Conservation (phyloP, 2,797 vertebrate species). For the Antennarius maculatus region DNA sequence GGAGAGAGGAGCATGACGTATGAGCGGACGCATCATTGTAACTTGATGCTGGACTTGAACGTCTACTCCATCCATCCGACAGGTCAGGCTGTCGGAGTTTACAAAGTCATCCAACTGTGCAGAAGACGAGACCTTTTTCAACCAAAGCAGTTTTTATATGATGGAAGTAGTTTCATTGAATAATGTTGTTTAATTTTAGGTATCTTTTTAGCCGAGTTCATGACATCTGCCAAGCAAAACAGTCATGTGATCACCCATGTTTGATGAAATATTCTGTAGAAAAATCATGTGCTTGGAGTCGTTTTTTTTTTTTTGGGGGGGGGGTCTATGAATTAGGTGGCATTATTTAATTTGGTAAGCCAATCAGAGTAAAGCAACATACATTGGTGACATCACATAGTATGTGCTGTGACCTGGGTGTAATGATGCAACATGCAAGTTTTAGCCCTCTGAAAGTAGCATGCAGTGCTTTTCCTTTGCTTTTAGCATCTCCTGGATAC, state of each 20-base stretch:
- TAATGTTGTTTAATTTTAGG: neutral
- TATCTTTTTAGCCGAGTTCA: neutral
- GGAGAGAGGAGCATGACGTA: conserved; percentile 31
- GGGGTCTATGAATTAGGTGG: too few relatives aligned
- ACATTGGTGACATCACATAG: neutral
- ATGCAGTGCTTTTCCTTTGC: neutral
- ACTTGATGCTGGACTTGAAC: conserved; percentile 26
- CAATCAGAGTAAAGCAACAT: too few relatives aligned
- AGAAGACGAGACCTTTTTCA: neutral
- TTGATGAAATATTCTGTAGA: too few relatives aligned
- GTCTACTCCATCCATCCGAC: conserved; percentile 10
- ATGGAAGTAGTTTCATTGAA: neutral
- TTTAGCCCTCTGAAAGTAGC: too few relatives aligned
- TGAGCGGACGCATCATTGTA: conserved; percentile 26
- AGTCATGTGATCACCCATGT: too few relatives aligned
- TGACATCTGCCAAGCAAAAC: too few relatives aligned
- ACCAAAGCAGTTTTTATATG: neutral
- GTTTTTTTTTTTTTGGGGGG: too few relatives aligned
- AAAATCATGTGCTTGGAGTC: too few relatives aligned
- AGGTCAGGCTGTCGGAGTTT: neutral
- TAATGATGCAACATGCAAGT: too few relatives aligned
- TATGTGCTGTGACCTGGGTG: too few relatives aligned
- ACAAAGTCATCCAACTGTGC: neutral
- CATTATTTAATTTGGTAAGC: too few relatives aligned
- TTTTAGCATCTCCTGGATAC: neutral